Conservation (phyloP, 2,113 vertebrate species). For the Phylloscopus trochilus region DNA sequence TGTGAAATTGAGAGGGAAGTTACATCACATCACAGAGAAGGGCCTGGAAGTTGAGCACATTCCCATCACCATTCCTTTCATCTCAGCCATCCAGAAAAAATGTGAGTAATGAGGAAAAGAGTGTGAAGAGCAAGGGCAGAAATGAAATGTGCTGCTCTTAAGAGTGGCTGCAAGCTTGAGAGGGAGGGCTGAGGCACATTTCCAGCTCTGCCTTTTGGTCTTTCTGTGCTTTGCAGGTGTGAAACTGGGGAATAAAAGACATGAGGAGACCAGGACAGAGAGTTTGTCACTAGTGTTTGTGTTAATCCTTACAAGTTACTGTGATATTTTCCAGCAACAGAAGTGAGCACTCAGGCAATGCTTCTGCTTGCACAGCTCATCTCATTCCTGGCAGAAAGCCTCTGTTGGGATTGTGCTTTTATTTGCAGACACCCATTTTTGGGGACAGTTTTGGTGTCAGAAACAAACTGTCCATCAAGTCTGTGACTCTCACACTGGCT, state of each 20-base stretch:
- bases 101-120: constrained; percentile 77
- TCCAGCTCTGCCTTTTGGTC: neutral
- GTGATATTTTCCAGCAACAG: neutral
- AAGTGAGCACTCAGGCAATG: neutral
- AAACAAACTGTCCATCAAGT: neutral
- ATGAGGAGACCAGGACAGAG: neutral
- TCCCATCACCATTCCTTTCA: constrained; percentile 83
- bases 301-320: neutral
- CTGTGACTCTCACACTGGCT: neutral
- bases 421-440: neutral
- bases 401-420: neutral
- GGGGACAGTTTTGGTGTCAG: neutral
- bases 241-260: neutral
- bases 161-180: neutral
- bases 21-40: constrained; percentile 76
- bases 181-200: neutral
- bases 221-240: neutral
- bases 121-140: neutral
- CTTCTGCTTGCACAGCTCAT: neutral
- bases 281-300: neutral
- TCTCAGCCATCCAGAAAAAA: constrained; percentile 77
- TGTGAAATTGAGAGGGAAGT: constrained; percentile 85
- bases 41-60: constrained; percentile 89
- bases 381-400: neutral
- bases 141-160: neutral